phyloP scores from a whole-genome alignment of 2,888 invertebrate genomes.

The Punctoribates punctum region DNA sequence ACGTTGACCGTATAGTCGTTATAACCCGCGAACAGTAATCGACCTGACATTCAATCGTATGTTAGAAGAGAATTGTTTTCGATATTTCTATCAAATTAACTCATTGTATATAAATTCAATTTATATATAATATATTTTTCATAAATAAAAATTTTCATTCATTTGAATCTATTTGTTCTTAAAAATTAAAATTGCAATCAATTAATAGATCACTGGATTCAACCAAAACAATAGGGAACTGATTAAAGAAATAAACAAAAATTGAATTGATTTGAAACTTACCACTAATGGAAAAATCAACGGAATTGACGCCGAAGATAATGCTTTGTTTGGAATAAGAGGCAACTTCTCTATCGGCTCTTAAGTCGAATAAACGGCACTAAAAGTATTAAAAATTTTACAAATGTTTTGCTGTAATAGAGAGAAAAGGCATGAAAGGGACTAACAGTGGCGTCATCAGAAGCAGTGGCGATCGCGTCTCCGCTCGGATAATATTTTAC shows the following conservation, averaged over 20 bases:
- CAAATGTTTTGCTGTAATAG: too few species aligned
- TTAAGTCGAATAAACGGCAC: slow-evolving; percentile 93
- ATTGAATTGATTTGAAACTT: slow-evolving; percentile 51
- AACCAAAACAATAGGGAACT: not conserved
- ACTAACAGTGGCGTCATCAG: slow-evolving; percentile 89
- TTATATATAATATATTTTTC: too few species aligned
- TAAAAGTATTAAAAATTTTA: slow-evolving; percentile 53
- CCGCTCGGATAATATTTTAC: slow-evolving; percentile 98
- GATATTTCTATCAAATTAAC: too few species aligned
- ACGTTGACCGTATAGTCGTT: slow-evolving; percentile 98
- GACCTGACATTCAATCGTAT: slow-evolving; percentile 59
- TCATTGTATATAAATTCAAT: too few species aligned
- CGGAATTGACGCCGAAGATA: slow-evolving; percentile 94
- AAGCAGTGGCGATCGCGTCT: slow-evolving; percentile 95
- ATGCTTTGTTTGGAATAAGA: slow-evolving; percentile 94
- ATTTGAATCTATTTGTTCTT: too few species aligned
- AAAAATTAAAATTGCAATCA: too few species aligned
- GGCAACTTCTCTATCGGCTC: slow-evolving; percentile 96
- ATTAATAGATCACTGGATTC: not conserved
- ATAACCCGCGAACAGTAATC: slow-evolving; percentile 94
- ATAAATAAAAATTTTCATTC: too few species aligned
- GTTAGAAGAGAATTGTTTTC: not conserved
- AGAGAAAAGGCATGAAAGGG: too few species aligned
- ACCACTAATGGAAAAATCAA: slow-evolving; percentile 94
- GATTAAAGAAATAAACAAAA: slow-evolving; percentile 14